phyloP scores from a whole-genome alignment of 2,797 vertebrate species.

The Gallirallus australis region DNA sequence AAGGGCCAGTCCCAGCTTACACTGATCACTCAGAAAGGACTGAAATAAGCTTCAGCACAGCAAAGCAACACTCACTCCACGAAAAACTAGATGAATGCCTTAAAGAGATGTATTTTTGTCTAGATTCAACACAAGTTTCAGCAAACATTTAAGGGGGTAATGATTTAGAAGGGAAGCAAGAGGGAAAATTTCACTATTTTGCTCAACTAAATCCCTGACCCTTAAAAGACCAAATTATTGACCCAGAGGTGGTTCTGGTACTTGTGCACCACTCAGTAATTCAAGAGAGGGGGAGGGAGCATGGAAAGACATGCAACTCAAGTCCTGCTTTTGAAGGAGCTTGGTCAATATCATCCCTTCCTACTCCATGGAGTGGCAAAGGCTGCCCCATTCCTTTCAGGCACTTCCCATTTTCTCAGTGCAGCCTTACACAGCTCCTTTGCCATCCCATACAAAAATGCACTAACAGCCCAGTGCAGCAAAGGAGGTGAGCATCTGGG shows the following conservation, averaged over 20 bases:
- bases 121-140: background rate
- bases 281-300: background rate
- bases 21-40: background rate
- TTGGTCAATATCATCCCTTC: background rate
- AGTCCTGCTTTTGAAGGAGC: background rate
- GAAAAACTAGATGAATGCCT: background rate
- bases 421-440: background rate
- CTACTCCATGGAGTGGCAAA: background rate
- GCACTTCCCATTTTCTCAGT: background rate
- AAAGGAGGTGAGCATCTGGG: background rate
- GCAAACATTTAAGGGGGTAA: background rate
- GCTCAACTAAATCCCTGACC: background rate
- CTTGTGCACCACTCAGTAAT: background rate
- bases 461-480: background rate
- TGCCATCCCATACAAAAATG: fast-evolving
- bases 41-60: background rate
- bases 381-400: background rate
- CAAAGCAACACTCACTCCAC: background rate
- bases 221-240: background rate
- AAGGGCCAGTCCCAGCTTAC: background rate
- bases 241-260: background rate
- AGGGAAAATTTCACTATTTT: background rate
- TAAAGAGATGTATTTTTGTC: background rate
- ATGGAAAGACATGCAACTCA: background rate
- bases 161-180: background rate